These are phyloP conservation scores for Pantherophis alleghaniensis DNA, from an alignment of 2,797 vertebrate genomes.

Conservation along the genomic window DNA sequence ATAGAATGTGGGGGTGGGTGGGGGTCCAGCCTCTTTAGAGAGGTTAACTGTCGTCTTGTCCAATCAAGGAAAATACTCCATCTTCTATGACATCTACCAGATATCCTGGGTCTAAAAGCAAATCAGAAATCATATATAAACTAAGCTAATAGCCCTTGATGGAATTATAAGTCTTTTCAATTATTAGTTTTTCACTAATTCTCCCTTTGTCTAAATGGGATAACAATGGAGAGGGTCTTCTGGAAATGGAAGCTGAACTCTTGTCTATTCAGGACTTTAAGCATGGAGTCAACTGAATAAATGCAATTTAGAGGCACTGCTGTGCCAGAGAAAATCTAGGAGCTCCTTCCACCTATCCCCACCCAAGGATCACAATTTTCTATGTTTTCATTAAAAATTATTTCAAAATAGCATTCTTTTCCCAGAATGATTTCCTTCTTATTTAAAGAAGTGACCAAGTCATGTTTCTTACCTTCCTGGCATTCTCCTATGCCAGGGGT, in stretches of 20 bases:
- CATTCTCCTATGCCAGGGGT: too few species aligned
- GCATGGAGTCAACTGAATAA: not conserved
- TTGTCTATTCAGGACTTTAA: not conserved
- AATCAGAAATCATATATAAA: not conserved
- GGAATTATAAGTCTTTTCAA: not conserved
- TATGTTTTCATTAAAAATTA: not conserved
- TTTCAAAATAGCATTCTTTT: not conserved
- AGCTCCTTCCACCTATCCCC: not conserved
- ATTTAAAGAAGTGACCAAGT: not conserved
- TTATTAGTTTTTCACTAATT: not conserved
- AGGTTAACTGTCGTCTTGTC: not conserved
- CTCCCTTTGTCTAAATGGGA: not conserved
- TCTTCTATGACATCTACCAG: not conserved
- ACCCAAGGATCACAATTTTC: not conserved
- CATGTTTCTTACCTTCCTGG: too few species aligned
- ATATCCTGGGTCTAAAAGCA: not conserved
- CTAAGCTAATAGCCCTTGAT: not conserved
- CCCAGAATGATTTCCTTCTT: not conserved
- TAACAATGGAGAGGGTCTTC: not conserved
- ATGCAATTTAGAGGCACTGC: not conserved
- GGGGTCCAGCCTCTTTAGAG: not conserved
- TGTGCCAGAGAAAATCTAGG: not conserved
- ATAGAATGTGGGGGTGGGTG: not conserved
- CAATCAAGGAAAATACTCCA: not conserved
- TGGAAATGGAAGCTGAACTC: not conserved